A percentile compares a stretch with the other conserved stretches of the same genome.
phyloP scores from a whole-genome alignment of 2,888 invertebrate species.

The Cacoxenus indagator region DNA sequence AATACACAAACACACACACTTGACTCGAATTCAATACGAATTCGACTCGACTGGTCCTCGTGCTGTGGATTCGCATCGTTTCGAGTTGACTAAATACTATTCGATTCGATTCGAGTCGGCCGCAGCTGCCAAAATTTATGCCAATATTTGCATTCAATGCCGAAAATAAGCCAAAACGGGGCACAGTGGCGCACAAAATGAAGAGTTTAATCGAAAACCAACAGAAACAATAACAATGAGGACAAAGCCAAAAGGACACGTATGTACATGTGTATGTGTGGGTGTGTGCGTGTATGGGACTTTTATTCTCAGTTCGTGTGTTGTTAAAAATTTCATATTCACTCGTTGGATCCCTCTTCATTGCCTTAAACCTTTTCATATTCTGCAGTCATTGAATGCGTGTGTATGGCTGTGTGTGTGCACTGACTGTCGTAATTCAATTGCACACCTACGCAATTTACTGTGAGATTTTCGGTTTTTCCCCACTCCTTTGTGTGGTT shows the following conservation, averaged over 20 bases:
- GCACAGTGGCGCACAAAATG: not conserved
- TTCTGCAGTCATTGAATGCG: not conserved
- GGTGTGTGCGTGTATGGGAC: not conserved
- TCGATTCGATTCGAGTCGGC: constrained; percentile 21
- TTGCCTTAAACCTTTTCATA: constrained; percentile 15
- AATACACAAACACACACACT: not conserved
- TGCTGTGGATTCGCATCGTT: not conserved
- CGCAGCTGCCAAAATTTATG: constrained; percentile 56
- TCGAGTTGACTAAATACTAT: not conserved
- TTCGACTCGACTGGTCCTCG: too few relatives aligned
- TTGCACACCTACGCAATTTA: constrained; percentile 61
- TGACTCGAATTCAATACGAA: too few relatives aligned
- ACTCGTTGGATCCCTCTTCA: constrained; percentile 32
- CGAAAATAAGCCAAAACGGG: constrained; percentile 53
- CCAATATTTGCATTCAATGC: constrained; percentile 63
- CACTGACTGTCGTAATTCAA: constrained; percentile 61
- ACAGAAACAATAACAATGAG: not conserved
- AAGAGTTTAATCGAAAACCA: constrained; percentile 28
- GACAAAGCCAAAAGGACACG: not conserved
- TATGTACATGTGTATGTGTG: not conserved
- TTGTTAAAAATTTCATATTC: constrained; percentile 53
- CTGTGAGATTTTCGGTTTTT: constrained; percentile 34
- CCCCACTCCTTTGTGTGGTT: not conserved
- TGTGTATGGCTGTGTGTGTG: constrained; percentile 41
- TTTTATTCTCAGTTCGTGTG: not conserved